Percentiles rank a stretch among this genome's conserved stretches.
These are phyloP conservation scores for Ophthalmolycus amberensis DNA, from an alignment of 2,113 vertebrate species.

Conservation along the genomic window DNA sequence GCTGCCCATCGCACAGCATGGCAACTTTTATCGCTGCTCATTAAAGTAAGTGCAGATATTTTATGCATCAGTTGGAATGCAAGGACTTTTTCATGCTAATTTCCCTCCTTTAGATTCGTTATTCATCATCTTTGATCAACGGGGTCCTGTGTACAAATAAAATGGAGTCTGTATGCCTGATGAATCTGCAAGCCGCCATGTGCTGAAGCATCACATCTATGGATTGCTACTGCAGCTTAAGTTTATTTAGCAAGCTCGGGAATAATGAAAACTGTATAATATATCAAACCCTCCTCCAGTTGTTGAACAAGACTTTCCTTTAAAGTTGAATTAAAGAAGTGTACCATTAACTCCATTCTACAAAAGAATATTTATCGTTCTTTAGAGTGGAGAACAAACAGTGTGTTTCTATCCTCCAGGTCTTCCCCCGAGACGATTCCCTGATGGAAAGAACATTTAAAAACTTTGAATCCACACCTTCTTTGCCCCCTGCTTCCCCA, in stretches of 20 bases:
- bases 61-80: slow-evolving; percentile 76
- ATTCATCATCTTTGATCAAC: slow-evolving; percentile 77
- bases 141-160: slow-evolving; percentile 57
- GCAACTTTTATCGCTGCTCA: slow-evolving; percentile 74
- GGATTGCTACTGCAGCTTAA: slow-evolving; percentile 20
- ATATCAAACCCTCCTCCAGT: slow-evolving; percentile 9
- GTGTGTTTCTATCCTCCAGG: slow-evolving; percentile 7
- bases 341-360: slow-evolving; percentile 9
- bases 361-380: slow-evolving; percentile 16
- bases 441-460: slow-evolving; percentile 28
- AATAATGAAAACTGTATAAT: slow-evolving; percentile 37
- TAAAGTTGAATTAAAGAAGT: slow-evolving; percentile 35
- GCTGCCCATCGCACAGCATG: slow-evolving; percentile 49
- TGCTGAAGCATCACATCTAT: slow-evolving; percentile 58
- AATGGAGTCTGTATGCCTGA: slow-evolving; percentile 28
- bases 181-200: slow-evolving; percentile 46
- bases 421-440: not conserved
- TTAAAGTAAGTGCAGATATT: slow-evolving; percentile 81
- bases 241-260: slow-evolving; percentile 59
- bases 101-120: slow-evolving; percentile 67
- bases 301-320: slow-evolving; percentile 32
- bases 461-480: slow-evolving; percentile 20
- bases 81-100: slow-evolving; percentile 78
- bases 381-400: slow-evolving; percentile 37
- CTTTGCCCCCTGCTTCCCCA: slow-evolving; percentile 4